Evolutionary conservation across 2,888 invertebrate genomes (phyloP), one percentile per base, ranked within the genome.

Genomic region (Cactoblastis cactorum): DNA sequence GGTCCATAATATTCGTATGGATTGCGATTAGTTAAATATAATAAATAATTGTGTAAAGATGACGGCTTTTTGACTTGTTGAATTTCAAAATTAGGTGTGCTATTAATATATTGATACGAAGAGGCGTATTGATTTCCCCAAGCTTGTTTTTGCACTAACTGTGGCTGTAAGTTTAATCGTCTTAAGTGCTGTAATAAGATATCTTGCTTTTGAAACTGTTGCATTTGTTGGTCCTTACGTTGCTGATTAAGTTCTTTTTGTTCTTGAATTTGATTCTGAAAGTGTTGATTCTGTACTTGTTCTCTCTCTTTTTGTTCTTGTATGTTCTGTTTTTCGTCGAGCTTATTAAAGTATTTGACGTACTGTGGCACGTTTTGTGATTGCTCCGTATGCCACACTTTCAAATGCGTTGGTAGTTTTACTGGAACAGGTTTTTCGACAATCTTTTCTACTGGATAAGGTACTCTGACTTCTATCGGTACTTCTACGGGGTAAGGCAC

Each of bases 401-500:
- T 28, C 8, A 28, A 9, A 28, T 28, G 28, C 8, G 28, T 28
- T 8, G 28, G 5, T 28, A 9, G 28, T 9, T 1, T n/a, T 68
- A 12, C 0, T 71, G 72, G 69, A 5, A 81, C 69, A 0, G 80
- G 88, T 53, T 90, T 91, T 52, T 91, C 90, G 0, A 90, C 79
- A 5, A 78, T 71, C 50, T 71, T 84, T 41, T 85, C 83, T 0
- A 81, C 81, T 3, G 78, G 80, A 57, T 80, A 90, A 0, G 91
- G 91, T 1, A 90, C 81, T 61, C 83, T 85, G 1, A 89, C 82
- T 17, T 91, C 86, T 0, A 91, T 80, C 0, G 91, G 91, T 4
- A 92, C 90, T 4, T 93, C 90, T 0, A 92, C 83, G 0, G 83
- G 91, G 65, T 91, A 90, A 0, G 91, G 92, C 1, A 91, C 84